Percentiles rank a stretch among this genome's conserved stretches.
Evolutionary conservation across 1,140 invertebrate genomes (phyloP).

Genomic region (Coelopa frigida): DNA sequence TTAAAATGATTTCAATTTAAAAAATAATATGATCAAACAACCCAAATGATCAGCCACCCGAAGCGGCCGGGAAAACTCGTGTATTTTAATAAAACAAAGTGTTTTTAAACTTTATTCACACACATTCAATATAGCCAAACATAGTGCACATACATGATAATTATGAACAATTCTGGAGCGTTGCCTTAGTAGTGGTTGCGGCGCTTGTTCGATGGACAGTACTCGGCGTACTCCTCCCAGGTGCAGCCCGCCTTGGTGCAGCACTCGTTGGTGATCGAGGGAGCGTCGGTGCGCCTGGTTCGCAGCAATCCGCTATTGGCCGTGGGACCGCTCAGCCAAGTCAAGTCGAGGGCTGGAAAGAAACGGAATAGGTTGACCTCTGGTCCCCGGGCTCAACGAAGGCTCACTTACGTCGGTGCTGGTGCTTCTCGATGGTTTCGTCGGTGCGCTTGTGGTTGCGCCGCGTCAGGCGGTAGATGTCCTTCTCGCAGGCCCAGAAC

Average conservation of each 20-base stretch:
- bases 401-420: too few relatives aligned
- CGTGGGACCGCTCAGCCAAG: too few relatives aligned
- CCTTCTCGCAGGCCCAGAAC: slow-evolving; percentile 56
- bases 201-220: slow-evolving; percentile 54
- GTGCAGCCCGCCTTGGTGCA: slow-evolving; percentile 53
- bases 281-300: slow-evolving; percentile 32
- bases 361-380: too few relatives aligned
- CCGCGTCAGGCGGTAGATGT: slow-evolving; percentile 51
- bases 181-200: slow-evolving; percentile 37
- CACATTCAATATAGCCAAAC: too few relatives aligned
- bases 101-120: too few relatives aligned
- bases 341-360: too few relatives aligned
- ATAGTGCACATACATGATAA: too few relatives aligned
- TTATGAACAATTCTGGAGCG: too few relatives aligned
- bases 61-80: too few relatives aligned
- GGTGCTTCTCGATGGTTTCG: slow-evolving; percentile 13
- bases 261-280: slow-evolving; percentile 54
- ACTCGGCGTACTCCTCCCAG: slow-evolving; percentile 60
- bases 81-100: too few relatives aligned
- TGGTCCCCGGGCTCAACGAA: too few relatives aligned
- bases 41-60: background rate
- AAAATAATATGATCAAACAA: slow-evolving; percentile 1
- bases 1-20: too few relatives aligned
- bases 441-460: slow-evolving; percentile 35
- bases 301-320: slow-evolving; percentile 37